A percentile compares a stretch with the other conserved stretches of the same genome.
These are phyloP conservation scores for Rhea pennata DNA, from an alignment of 2,113 vertebrate species.

Conservation along the genomic window DNA sequence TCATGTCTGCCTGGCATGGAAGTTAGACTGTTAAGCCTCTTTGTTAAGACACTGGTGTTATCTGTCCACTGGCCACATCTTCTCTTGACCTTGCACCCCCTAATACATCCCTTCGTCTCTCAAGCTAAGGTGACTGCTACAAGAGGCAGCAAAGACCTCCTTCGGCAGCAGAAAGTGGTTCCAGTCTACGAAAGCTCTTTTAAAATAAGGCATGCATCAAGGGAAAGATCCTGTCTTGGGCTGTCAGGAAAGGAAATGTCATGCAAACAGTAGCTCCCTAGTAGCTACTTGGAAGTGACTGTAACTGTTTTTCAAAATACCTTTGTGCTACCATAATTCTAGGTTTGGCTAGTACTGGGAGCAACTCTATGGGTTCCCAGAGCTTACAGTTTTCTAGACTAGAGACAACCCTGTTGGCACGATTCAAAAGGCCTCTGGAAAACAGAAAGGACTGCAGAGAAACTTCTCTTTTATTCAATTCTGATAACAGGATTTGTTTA, in stretches of 20 bases:
- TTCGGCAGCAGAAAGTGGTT: background rate
- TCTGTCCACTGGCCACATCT: background rate
- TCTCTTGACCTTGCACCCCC: background rate
- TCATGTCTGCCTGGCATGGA: background rate
- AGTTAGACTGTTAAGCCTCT: background rate
- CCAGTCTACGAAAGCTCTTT: background rate
- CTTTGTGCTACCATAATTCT: background rate
- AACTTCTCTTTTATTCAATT: background rate
- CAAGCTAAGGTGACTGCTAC: background rate
- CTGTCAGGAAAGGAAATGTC: background rate
- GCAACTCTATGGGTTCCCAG: background rate
- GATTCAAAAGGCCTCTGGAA: background rate
- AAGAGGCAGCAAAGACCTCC: background rate
- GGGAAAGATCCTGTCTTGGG: background rate
- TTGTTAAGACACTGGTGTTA: background rate
- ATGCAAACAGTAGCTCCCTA: background rate
- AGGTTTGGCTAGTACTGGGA: background rate
- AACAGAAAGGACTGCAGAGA: background rate
- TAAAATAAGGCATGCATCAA: background rate
- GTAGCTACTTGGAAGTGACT: background rate
- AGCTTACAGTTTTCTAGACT: background rate
- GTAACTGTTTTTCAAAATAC: background rate
- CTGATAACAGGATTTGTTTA: background rate
- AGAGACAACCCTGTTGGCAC: background rate
- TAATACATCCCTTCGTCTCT: background rate